Conservation (phyloP, 2,113 vertebrate species). For the Rhineura floridana region DNA sequence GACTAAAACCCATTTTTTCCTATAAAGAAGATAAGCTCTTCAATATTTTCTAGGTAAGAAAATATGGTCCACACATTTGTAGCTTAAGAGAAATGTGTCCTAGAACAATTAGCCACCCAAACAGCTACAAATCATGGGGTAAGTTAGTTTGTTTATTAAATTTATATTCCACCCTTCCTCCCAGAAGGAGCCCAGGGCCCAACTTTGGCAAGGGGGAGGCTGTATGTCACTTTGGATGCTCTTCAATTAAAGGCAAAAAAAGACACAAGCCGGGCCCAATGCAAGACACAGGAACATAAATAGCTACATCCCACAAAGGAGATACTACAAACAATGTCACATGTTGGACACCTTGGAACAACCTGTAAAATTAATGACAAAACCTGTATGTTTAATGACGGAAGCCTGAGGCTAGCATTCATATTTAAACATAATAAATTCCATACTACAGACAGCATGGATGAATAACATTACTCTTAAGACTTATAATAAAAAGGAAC, state of each 20-base stretch:
- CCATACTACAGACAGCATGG: conserved; percentile 1
- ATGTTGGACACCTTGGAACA: not conserved
- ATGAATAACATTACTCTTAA: conserved; percentile 22
- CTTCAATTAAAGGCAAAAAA: not conserved
- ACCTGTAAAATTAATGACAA: not conserved
- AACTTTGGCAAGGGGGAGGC: too few relatives aligned
- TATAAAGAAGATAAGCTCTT: not conserved
- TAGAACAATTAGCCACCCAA: not conserved
- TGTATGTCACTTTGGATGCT: not conserved
- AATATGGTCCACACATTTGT: not conserved
- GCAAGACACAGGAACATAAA: not conserved
- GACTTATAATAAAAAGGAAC: not conserved
- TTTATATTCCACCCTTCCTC: too few relatives aligned
- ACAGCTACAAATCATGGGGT: not conserved
- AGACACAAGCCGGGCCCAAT: not conserved
- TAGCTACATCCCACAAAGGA: not conserved
- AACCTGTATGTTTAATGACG: not conserved
- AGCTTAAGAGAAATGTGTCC: too few relatives aligned
- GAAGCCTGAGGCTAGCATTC: not conserved
- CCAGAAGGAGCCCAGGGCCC: not conserved
- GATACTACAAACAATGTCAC: not conserved
- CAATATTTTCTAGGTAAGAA: not conserved
- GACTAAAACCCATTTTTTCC: not conserved
- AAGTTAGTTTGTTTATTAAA: too few relatives aligned
- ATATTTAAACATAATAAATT: conserved; percentile 4